These are phyloP conservation scores for Calephelis virginiensis DNA, from an alignment of 1,140 invertebrate genomes.

Conservation along the genomic window DNA sequence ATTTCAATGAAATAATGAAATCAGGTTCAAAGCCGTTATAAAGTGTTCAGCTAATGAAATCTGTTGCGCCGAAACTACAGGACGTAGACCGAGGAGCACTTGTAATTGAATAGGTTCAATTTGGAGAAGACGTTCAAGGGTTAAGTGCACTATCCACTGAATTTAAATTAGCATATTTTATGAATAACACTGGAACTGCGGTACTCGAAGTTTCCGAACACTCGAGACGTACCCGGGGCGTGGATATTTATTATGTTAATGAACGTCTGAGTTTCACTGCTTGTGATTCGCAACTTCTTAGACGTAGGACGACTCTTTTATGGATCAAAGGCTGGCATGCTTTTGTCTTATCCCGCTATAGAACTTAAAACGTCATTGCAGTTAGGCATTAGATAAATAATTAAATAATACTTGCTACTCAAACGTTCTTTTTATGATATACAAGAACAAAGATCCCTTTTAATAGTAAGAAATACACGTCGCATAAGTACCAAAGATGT, in stretches of 20 bases:
- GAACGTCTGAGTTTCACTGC: slow-evolving; percentile 44
- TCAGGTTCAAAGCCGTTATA: background rate
- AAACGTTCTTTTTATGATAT: no score
- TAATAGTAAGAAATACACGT: no score
- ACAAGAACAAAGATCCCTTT: no score
- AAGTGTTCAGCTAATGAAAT: slow-evolving; percentile 8
- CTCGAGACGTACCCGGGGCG: slow-evolving; percentile 34
- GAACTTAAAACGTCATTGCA: no score
- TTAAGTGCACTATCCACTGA: slow-evolving; percentile 41
- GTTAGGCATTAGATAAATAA: no score
- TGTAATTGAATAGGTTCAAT: slow-evolving; percentile 14
- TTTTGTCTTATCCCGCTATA: no score
- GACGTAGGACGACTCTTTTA: background rate
- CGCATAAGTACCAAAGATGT: no score
- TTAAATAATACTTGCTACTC: no score
- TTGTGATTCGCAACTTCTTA: slow-evolving; percentile 7
- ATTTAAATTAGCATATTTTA: slow-evolving; percentile 56
- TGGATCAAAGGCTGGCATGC: no score
- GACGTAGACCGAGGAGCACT: background rate
- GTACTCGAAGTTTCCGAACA: slow-evolving; percentile 31
- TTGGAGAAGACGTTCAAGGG: slow-evolving; percentile 26
- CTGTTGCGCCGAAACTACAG: slow-evolving; percentile 5
- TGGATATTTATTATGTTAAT: slow-evolving; percentile 61
- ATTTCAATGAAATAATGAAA: background rate
- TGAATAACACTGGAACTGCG: slow-evolving; percentile 43